These are phyloP conservation scores for Belgica antarctica DNA, from an alignment of 2,888 invertebrate species.

Conservation along the genomic window DNA sequence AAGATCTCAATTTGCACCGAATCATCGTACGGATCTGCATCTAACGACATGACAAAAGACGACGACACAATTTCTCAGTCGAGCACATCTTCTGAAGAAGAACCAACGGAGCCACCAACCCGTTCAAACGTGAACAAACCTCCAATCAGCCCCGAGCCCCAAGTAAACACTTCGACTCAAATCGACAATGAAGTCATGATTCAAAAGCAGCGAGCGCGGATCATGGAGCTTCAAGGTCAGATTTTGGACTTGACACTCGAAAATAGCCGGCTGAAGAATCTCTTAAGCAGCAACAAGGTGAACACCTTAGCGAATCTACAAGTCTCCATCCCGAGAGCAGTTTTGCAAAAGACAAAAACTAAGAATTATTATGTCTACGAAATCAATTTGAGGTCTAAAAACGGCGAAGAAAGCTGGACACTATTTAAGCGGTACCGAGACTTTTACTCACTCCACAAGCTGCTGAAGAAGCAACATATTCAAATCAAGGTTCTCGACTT, in stretches of 20 bases:
- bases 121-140: background rate
- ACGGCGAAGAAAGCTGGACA: constrained; percentile 73
- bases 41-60: constrained; percentile 7
- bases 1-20: constrained; percentile 14
- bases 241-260: constrained; percentile 29
- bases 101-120: background rate
- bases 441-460: constrained; percentile 81
- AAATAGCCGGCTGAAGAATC: constrained; percentile 34
- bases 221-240: constrained; percentile 35
- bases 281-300: constrained; percentile 27
- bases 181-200: constrained; percentile 14
- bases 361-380: constrained; percentile 52
- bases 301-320: constrained; percentile 50
- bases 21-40: constrained; percentile 11
- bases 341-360: constrained; percentile 45
- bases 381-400: constrained; percentile 53
- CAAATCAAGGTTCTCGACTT: constrained; percentile 80
- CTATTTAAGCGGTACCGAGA: constrained; percentile 93
- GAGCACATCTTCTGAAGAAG: constrained; percentile 12
- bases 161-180: background rate
- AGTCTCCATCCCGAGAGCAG: constrained; percentile 52
- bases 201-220: constrained; percentile 33
- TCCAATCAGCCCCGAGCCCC: background rate
- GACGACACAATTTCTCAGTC: constrained; percentile 32
- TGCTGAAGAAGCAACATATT: constrained; percentile 78